Conservation (phyloP, 2,113 vertebrate species). For the Benitochromis conjunctus region DNA sequence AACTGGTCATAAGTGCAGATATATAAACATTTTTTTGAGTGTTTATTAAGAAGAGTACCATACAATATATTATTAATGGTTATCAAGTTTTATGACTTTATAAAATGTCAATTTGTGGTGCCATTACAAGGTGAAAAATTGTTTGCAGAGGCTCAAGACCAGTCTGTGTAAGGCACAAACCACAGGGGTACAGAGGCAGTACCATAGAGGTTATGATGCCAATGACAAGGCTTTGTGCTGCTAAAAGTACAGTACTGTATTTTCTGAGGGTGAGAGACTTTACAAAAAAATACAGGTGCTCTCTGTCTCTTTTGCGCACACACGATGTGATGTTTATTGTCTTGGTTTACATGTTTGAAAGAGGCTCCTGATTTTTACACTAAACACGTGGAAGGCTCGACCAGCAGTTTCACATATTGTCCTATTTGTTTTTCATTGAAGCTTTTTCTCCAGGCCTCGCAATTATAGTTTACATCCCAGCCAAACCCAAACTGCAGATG, state of each 20-base stretch:
- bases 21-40: neutral
- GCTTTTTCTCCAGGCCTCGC: neutral
- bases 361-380: neutral
- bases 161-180: neutral
- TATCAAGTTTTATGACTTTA: neutral
- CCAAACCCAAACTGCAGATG: neutral
- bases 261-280: neutral
- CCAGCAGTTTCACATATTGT: neutral
- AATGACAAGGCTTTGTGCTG: neutral
- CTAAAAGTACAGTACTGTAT: neutral
- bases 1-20: neutral
- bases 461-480: neutral
- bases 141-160: neutral
- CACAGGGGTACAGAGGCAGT: neutral
- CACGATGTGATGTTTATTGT: neutral
- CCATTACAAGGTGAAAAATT: neutral
- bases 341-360: neutral
- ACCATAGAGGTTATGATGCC: no score
- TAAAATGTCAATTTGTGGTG: neutral
- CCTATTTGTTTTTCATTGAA: neutral
- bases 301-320: neutral
- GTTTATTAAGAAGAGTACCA: fast-evolving
- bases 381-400: neutral
- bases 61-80: neutral
- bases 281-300: neutral